These are phyloP conservation scores for Scartelaos histophorus DNA, from an alignment of 2,113 vertebrate genomes.

Conservation along the genomic window DNA sequence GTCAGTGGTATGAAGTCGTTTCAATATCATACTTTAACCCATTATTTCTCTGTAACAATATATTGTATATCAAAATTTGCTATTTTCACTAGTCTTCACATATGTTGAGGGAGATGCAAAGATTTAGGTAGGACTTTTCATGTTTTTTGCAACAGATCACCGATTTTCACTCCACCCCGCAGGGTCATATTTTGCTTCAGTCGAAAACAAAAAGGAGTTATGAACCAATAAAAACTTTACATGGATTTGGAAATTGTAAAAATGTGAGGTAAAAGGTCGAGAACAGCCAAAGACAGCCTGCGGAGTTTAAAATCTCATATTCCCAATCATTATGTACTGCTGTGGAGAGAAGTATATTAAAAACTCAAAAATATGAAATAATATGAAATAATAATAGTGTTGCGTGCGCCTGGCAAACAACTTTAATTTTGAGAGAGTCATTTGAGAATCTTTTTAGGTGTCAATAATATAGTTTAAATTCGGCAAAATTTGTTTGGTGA, in stretches of 20 bases:
- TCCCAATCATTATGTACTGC: background rate
- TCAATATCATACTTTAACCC: no score
- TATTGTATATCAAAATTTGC: no score
- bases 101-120: no score
- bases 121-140: no score
- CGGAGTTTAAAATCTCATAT: background rate
- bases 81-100: no score
- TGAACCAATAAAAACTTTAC: background rate
- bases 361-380: no score
- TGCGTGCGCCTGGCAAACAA: background rate
- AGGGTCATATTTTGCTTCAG: background rate
- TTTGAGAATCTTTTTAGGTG: background rate
- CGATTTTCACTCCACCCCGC: background rate
- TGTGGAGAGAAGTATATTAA: background rate
- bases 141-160: slow-evolving; percentile 7
- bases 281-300: background rate
- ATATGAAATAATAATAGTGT: background rate
- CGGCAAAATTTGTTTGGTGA: no score
- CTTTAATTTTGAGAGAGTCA: background rate
- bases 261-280: background rate
- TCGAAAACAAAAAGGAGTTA: background rate
- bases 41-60: no score
- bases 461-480: no score
- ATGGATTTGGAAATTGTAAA: no score
- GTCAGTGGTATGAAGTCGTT: no score